These are phyloP conservation scores for Acipenser oxyrinchus DNA, from an alignment of 2,797 vertebrate species.

Conservation along the genomic window DNA sequence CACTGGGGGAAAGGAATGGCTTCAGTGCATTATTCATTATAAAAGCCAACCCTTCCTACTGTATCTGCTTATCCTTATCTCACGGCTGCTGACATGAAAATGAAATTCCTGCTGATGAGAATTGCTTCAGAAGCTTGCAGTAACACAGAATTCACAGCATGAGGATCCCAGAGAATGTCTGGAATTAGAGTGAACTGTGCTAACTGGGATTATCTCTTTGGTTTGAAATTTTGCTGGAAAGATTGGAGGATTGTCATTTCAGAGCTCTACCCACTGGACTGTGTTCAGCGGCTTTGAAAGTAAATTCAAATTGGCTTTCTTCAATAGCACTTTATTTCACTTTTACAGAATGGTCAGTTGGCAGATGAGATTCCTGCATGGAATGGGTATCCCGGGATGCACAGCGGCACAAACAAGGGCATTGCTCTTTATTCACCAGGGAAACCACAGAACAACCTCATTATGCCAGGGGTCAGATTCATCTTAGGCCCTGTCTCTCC, in stretches of 20 bases:
- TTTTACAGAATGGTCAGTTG: neutral
- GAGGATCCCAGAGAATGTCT: constrained; percentile 29
- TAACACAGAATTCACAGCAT: no score
- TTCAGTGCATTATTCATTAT: neutral
- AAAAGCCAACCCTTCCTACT: neutral
- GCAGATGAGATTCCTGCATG: neutral
- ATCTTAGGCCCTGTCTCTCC: constrained; percentile 45
- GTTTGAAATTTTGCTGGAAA: constrained; percentile 36
- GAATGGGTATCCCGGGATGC: constrained; percentile 11
- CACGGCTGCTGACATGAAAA: neutral
- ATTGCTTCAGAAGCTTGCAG: neutral
- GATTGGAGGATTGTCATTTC: constrained; percentile 43
- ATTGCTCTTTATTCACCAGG: constrained; percentile 7
- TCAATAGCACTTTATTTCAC: neutral
- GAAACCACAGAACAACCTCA: constrained; percentile 41
- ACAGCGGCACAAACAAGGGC: neutral
- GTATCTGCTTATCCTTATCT: neutral
- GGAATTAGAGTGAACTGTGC: constrained; percentile 24
- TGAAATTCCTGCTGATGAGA: neutral
- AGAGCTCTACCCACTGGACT: constrained; percentile 37
- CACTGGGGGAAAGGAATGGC: neutral
- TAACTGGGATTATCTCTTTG: constrained; percentile 50
- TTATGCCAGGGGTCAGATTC: constrained; percentile 50
- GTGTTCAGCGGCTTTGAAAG: constrained; percentile 30
- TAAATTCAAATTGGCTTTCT: constrained; percentile 3